Conservation (phyloP, 2,113 vertebrate species). For the Mormyrus lacerda region DNA sequence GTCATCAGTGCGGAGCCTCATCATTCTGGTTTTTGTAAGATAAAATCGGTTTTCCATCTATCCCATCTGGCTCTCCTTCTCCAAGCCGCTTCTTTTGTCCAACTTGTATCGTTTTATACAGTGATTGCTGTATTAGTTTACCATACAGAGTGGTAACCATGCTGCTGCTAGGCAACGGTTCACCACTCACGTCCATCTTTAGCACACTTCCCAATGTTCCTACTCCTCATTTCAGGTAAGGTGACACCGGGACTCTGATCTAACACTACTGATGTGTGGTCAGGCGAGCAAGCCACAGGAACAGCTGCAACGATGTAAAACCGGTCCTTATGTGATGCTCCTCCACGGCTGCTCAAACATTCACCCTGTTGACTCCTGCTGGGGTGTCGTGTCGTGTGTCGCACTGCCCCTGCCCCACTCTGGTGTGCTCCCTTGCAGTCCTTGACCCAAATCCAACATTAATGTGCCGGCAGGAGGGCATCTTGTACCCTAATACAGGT, state of each 20-base stretch:
- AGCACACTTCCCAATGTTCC: not conserved
- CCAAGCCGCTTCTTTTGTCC: not conserved
- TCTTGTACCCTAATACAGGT: constrained; percentile 1
- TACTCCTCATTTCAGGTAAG: not conserved
- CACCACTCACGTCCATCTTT: not conserved
- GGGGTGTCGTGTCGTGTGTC: not conserved
- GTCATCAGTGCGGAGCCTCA: not conserved
- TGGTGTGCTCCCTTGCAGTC: not conserved
- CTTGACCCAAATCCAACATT: constrained; percentile 1
- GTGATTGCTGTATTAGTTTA: not conserved
- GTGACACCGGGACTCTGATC: not conserved
- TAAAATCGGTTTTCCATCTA: not conserved
- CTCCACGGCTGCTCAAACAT: not conserved
- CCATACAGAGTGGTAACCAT: not conserved
- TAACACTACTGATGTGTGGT: not conserved
- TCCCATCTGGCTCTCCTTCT: not conserved
- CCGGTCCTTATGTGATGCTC: not conserved
- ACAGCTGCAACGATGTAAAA: not conserved
- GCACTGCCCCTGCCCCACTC: not conserved
- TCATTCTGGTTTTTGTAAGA: not conserved
- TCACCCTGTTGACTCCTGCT: not conserved
- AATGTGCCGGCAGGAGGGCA: not conserved
- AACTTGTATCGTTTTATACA: not conserved
- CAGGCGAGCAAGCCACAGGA: not conserved
- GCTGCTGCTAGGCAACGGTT: constrained; percentile 14